phyloP scores from a whole-genome alignment of 1,140 invertebrate species.

The Brachionus angularis region DNA sequence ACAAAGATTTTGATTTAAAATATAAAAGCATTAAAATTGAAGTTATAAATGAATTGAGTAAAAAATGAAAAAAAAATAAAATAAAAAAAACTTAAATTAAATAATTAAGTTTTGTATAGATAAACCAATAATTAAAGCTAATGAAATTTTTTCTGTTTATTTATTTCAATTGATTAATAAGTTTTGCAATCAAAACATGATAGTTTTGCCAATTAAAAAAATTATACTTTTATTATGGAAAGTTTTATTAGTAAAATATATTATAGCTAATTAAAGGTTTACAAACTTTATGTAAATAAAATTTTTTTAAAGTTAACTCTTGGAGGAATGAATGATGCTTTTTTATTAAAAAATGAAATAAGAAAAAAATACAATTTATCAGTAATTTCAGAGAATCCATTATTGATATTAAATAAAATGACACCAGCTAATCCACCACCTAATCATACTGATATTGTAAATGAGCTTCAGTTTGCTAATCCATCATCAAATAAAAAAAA shows the following conservation, averaged over 20 bases:
- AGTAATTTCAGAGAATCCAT: conserved; percentile 79
- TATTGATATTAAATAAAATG: conserved; percentile 86
- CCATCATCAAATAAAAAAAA: conserved; percentile 22
- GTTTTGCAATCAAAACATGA: conserved; percentile 36
- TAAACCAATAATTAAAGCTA: background rate
- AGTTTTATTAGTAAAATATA: conserved; percentile 66
- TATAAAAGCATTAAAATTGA: conserved; percentile 68
- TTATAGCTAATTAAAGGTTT: background rate
- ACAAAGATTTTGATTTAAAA: conserved; percentile 53
- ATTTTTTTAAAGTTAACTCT: conserved; percentile 65
- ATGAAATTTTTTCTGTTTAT: conserved; percentile 4
- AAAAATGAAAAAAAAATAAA: conserved; percentile 44
- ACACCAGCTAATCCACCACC: conserved; percentile 87
- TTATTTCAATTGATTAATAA: conserved; percentile 31
- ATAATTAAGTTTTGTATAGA: conserved; percentile 16
- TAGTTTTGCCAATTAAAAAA: conserved; percentile 90
- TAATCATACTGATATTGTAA: conserved; percentile 82
- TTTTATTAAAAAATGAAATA: conserved; percentile 70
- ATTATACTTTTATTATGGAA: conserved; percentile 93
- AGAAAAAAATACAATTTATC: conserved; percentile 69
- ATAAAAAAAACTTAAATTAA: background rate
- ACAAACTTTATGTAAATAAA: background rate
- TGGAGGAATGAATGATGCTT: conserved; percentile 77
- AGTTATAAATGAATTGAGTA: conserved; percentile 76
- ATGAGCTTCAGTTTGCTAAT: conserved; percentile 53